Evolutionary conservation across 2,797 vertebrate genomes (phyloP), one percentile per base, ranked within the genome.

Genomic region (Spatula clypeata): DNA sequence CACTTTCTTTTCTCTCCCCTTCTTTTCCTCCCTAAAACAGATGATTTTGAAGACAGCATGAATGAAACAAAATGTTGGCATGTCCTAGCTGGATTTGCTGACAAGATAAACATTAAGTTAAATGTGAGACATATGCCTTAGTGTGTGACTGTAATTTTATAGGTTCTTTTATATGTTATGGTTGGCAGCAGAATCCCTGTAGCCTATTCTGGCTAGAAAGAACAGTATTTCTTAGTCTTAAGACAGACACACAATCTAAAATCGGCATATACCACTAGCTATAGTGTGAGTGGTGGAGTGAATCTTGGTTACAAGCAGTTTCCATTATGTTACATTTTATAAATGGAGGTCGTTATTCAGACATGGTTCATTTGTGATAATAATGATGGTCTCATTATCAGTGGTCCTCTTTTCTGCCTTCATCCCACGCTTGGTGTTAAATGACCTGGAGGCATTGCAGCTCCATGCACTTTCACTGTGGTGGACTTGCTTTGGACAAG

Each of bases 31-130:
- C 64, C 44, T 94, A 79, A 65, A 93, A 81, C 79, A 93, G 91
- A 95, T 81, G 79, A 93, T 86, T 97, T 91, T 97, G 61, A 94
- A 93, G 88, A 54, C 83, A 92, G 71, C 49, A 95, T 97, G 95
- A 96, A 96, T 96, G 95, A 96, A 97, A 97, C 88, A 94, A 97
- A 97, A 92, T 92, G 80, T 88, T 97, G 93, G 96, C 93, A 95
- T 94, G 77, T 71, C 86, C 67, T 97, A 94, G 73, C 57, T 94
- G 77, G 90, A 95, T 96, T 94, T 96, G 67, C 61, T 95, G 91
- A 94, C 88, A 94, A 95, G 95, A 94, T 86, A 96, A 97, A 96
- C 95, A 96, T 92, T 86, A 89, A 95, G 85, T 92, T 94, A 96
- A 97, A 97, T 96, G 91, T 92, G 94, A 95, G 88, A 95, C 93